Evolutionary conservation across 2,113 vertebrate species (phyloP).

Genomic region (Cyrtonyx montezumae): DNA sequence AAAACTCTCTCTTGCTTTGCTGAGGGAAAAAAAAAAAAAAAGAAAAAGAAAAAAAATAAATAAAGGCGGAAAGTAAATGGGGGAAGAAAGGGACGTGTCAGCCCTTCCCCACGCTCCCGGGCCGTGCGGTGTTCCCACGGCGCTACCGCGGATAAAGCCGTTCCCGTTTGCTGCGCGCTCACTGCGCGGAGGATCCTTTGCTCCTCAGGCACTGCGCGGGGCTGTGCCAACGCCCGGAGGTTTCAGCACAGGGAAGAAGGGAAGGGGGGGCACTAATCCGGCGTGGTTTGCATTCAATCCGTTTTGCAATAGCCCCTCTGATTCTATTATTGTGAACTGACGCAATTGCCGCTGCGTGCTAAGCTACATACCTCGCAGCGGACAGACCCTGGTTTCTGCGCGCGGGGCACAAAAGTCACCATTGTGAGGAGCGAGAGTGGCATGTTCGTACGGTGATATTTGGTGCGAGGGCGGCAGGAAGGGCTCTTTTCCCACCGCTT

Average conservation of each 20-base stretch:
- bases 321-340: conserved; percentile 9
- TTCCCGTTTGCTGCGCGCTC: neutral
- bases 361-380: neutral
- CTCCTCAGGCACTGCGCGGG: too few relatives aligned
- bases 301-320: conserved; percentile 38
- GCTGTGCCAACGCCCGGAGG: neutral
- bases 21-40: too few relatives aligned
- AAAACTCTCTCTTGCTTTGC: neutral
- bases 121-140: neutral
- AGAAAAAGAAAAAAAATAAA: too few relatives aligned
- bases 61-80: neutral
- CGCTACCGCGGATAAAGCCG: neutral
- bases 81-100: too few relatives aligned
- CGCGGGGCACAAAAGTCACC: conserved; percentile 45
- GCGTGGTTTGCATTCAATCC: neutral
- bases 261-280: neutral
- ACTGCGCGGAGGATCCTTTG: neutral
- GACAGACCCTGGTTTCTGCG: neutral
- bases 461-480: neutral
- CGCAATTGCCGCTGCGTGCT: conserved; percentile 12
- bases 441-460: neutral
- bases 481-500: neutral
- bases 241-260: neutral
- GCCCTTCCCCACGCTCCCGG: neutral
- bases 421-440: conserved; percentile 47